phyloP scores from a whole-genome alignment of 1,140 invertebrate genomes.

The Yoshiicerus persimilis region DNA sequence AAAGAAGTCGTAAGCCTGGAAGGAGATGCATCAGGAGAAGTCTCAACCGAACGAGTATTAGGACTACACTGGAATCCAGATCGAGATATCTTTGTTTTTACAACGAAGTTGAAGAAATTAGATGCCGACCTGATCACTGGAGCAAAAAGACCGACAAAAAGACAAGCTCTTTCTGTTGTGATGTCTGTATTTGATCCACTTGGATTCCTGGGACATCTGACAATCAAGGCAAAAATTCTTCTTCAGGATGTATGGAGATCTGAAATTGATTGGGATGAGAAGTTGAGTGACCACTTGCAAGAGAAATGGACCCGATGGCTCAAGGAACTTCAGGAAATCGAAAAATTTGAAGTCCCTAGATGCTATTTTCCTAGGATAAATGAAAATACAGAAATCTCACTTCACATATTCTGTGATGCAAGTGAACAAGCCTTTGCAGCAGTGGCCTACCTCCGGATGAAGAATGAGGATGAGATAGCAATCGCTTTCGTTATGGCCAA shows the following conservation, averaged over 20 bases:
- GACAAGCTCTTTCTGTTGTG: background rate
- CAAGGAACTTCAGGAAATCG: background rate
- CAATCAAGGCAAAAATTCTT: conserved; percentile 34
- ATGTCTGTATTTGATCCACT: conserved; percentile 39
- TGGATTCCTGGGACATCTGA: conserved; percentile 27
- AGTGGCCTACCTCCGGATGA: conserved; percentile 44
- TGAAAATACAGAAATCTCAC: background rate
- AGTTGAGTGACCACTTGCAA: background rate
- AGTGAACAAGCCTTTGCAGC: conserved; percentile 47
- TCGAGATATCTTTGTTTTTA: background rate
- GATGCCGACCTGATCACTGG: background rate
- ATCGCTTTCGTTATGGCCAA: conserved; percentile 47
- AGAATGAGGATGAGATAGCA: background rate
- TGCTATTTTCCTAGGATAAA: background rate
- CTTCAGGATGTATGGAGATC: conserved; percentile 39
- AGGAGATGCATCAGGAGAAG: background rate
- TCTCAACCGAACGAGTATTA: background rate
- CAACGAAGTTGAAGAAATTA: background rate
- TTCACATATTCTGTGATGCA: conserved; percentile 50
- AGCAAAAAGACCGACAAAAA: conserved; percentile 25
- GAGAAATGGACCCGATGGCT: conserved; percentile 33
- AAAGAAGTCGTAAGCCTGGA: background rate
- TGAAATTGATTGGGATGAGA: conserved; percentile 36
- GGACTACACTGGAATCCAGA: background rate
- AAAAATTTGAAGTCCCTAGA: background rate